Evolutionary conservation across 2,113 vertebrate species (phyloP).

Genomic region (Manacus vitellinus): DNA sequence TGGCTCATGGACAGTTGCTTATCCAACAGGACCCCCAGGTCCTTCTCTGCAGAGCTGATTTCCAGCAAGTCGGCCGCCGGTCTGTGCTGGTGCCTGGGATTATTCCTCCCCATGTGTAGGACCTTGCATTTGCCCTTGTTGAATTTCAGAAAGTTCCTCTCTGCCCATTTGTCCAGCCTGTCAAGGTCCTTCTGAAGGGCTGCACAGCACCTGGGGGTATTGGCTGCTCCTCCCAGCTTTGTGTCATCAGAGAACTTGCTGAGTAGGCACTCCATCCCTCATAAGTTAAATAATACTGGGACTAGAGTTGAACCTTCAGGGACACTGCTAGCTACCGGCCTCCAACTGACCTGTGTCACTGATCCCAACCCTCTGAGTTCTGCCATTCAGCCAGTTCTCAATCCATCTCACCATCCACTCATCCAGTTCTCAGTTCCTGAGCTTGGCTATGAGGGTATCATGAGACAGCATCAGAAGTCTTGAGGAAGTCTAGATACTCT

Average conservation of each 20-base stretch:
- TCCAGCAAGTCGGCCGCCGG: background rate
- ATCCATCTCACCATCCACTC: background rate
- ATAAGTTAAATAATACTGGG: background rate
- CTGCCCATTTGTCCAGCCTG: background rate
- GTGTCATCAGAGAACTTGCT: background rate
- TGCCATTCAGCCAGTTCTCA: background rate
- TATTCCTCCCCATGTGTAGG: background rate
- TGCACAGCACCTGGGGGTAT: background rate
- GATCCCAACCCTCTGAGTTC: background rate
- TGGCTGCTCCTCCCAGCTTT: rapidly evolving
- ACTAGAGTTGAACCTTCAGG: background rate
- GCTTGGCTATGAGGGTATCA: background rate
- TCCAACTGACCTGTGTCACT: background rate
- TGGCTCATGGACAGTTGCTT: background rate
- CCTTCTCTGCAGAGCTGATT: background rate
- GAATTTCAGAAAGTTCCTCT: background rate
- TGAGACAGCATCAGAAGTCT: background rate
- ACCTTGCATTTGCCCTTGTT: background rate
- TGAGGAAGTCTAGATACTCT: background rate
- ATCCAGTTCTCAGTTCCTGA: background rate
- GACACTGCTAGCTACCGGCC: background rate
- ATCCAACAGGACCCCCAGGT: background rate
- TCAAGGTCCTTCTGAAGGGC: background rate
- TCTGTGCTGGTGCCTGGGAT: background rate
- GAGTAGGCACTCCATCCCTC: background rate